Percentiles rank a stretch among this genome's conserved stretches.
Evolutionary conservation across 2,113 vertebrate species (phyloP).

Genomic region (human (Homo sapiens)): GRCh38 chr9:69867501-69868000

Average conservation of each 20-base stretch:
- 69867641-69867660: neutral
- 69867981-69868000: neutral
- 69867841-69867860: neutral
- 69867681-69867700: conserved; percentile 4
- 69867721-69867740: neutral
- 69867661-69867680: neutral
- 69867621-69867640: neutral
- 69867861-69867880: neutral
- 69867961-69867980: neutral
- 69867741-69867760: neutral
- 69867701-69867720: neutral
- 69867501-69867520: neutral
- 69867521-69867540: neutral
- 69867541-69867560: neutral
- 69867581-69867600: neutral
- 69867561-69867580: neutral
- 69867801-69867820: neutral
- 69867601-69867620: neutral
- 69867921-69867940: neutral
- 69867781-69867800: neutral
- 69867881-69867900: neutral
- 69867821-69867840: neutral
- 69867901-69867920: neutral
- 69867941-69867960: neutral
- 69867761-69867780: neutral